Evolutionary conservation across 2,888 invertebrate species (phyloP).

Genomic region (Maniola hyperantus): DNA sequence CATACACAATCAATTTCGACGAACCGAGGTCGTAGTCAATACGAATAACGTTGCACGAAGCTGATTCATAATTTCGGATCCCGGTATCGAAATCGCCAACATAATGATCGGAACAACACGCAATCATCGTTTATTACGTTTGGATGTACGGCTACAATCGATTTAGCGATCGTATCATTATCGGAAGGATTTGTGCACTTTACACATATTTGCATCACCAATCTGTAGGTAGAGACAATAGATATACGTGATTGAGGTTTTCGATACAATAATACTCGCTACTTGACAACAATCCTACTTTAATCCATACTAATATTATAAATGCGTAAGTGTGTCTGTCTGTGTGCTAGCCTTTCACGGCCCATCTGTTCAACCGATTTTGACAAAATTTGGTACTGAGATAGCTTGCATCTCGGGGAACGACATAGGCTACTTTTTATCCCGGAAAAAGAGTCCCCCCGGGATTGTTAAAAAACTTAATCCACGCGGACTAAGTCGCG

Average conservation of each 20-base stretch:
- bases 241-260: neutral
- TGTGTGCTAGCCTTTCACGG: no score
- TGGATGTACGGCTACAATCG: neutral
- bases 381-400: no score
- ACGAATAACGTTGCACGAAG: neutral
- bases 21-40: neutral
- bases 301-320: no score
- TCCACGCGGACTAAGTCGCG: no score
- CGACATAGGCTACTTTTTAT: no score
- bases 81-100: constrained; percentile 3
- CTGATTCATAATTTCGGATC: constrained; percentile 5
- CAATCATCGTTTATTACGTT: constrained; percentile 5
- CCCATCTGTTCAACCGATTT: no score
- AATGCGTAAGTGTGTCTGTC: no score
- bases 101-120: neutral
- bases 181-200: constrained; percentile 3
- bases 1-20: neutral
- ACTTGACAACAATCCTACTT: neutral
- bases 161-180: constrained; percentile 8
- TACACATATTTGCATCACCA: neutral
- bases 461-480: no score
- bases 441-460: no score
- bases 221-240: no score
- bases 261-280: neutral
- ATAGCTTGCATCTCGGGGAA: no score